These are phyloP conservation scores for Stegodyphus mimosarum DNA, from an alignment of 1,140 invertebrate genomes.

Conservation along the genomic window DNA sequence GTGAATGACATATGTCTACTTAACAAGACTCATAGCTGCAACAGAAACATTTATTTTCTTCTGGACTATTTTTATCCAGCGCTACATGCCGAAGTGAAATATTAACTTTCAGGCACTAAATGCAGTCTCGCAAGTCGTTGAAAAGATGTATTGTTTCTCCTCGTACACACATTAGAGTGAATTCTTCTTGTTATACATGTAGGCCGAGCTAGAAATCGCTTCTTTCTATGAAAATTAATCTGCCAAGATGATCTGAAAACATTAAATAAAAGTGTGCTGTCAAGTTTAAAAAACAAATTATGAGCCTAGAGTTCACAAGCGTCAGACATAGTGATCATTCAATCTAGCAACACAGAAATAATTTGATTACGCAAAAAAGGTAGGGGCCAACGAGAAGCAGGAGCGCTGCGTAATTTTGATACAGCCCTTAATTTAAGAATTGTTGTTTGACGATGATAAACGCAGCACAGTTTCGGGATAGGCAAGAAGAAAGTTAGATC, in stretches of 20 bases:
- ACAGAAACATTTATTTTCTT: slow-evolving; percentile 44
- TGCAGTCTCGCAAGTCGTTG: slow-evolving; percentile 39
- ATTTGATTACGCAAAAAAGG: neutral
- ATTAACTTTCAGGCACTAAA: slow-evolving; percentile 52
- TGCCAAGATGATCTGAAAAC: neutral
- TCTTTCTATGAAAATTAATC: slow-evolving; percentile 20
- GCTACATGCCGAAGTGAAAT: slow-evolving; percentile 43
- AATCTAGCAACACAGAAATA: neutral
- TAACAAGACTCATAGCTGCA: slow-evolving; percentile 34
- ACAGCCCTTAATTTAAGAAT: slow-evolving; percentile 58
- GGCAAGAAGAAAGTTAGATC: slow-evolving; percentile 52
- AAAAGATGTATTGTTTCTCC: slow-evolving; percentile 53
- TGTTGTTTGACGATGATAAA: slow-evolving; percentile 55
- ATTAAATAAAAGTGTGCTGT: too few species aligned
- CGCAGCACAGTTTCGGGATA: slow-evolving; percentile 34
- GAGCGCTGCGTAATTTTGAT: slow-evolving; percentile 33
- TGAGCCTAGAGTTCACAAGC: too few species aligned
- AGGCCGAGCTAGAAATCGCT: neutral
- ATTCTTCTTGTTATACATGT: too few species aligned
- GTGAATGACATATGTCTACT: slow-evolving; percentile 46
- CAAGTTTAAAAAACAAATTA: too few species aligned
- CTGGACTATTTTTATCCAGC: slow-evolving; percentile 14
- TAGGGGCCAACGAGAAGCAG: neutral
- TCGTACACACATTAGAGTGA: neutral
- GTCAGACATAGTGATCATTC: neutral